Evolutionary conservation across 2,113 vertebrate species (phyloP).

Genomic region (Hyperopisus bebe): DNA sequence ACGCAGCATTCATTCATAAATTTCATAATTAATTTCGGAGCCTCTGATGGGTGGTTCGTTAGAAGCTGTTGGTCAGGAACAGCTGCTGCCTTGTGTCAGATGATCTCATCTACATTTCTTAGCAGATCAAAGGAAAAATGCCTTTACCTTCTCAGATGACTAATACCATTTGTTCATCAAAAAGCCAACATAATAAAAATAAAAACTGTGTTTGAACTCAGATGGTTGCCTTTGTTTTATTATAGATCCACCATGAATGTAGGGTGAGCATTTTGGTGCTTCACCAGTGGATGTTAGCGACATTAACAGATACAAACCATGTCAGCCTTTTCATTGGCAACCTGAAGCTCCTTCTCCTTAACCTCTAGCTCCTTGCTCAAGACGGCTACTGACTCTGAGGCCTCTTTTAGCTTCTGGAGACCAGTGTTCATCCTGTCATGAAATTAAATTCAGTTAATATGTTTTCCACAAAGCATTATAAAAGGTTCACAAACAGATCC

Average conservation of each 20-base stretch:
- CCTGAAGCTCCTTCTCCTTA: conserved; percentile 85
- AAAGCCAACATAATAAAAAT: not conserved
- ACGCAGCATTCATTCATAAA: not conserved
- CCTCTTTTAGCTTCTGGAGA: conserved; percentile 87
- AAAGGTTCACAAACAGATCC: not conserved
- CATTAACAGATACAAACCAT: conserved; percentile 56
- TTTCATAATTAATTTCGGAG: not conserved
- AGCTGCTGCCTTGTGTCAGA: not conserved
- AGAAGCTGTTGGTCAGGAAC: not conserved
- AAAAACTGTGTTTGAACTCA: not conserved
- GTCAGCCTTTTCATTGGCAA: conserved; percentile 89
- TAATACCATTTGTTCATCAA: not conserved
- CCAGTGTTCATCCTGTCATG: conserved; percentile 82
- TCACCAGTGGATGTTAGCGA: not conserved
- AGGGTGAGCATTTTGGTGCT: not conserved
- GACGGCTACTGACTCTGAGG: conserved; percentile 80
- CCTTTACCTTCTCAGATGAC: not conserved
- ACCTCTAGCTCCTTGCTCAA: conserved; percentile 82
- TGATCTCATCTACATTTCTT: not conserved
- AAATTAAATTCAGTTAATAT: not conserved
- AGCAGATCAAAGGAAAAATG: not conserved
- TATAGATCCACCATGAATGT: not conserved
- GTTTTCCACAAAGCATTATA: not conserved
- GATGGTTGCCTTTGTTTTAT: not conserved
- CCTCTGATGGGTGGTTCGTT: not conserved